Evolutionary conservation across 1,140 invertebrate genomes (phyloP), one percentile per base, ranked within the genome.

Genomic region (Drosophila tani): DNA sequence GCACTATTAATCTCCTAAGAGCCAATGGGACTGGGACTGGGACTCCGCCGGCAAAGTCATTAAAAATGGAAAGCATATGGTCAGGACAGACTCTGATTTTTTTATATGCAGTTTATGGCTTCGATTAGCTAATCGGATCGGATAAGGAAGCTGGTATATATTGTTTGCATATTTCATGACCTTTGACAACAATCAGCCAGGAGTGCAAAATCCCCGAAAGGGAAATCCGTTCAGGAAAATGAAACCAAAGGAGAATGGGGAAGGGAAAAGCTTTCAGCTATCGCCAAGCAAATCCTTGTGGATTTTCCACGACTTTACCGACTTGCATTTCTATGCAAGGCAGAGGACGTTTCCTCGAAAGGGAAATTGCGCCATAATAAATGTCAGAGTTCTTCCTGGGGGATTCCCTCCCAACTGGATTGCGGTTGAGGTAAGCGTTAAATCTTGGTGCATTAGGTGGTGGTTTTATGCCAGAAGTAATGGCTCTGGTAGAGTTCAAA

Each of bases 111-210:
- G 58, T 62, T 62, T 56, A 76, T 75, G 45, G 57, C 32, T 73
- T 88, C 84, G 84, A 88, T 88, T 84, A 87, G 81, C 76, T 88
- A 81, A 84, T 78, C 79, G 79, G 71, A 81, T 84, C 68, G 58
- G 41, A 64, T 68, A 27, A 24, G 60, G 35, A 68, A 73, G 53
- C 67, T 41, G 17, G 47, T 27, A 19, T 56, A 51, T 75, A 66
- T 78, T 66, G 71, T 66, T 73, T 87, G 66, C 53, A 88, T 90
- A 84, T 90, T 88, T 79, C 50, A 88, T 84, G 78, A 84, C 62
- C 70, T 62, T 35, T 56, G 50, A 51, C 68, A 66, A 46, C 51
- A 50, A 71, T 62, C 67, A 68, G 15, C 49, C 49, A 55, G 32
- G 64, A 70, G 76, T 83, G 66, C 58, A 75, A 78, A 88, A 81